Evolutionary conservation across 2,888 invertebrate species (phyloP).

Genomic region (Polydrusus cervinus): DNA sequence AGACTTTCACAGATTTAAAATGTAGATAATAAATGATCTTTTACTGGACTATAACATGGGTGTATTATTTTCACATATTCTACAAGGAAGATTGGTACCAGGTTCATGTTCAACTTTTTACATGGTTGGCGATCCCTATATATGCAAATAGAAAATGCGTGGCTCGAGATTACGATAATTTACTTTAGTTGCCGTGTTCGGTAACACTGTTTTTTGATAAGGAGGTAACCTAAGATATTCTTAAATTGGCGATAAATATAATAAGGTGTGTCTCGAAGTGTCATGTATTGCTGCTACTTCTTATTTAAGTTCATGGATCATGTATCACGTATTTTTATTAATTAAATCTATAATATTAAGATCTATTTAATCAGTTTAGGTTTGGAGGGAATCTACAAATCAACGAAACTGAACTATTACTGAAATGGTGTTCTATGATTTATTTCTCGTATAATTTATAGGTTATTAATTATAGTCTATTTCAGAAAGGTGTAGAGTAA

Average conservation of each 20-base stretch:
- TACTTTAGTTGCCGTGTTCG: conserved; percentile 47
- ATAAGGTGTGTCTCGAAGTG: conserved; percentile 44
- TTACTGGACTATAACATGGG: conserved; percentile 16
- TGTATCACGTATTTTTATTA: not conserved
- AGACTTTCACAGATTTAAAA: not conserved
- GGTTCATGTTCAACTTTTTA: conserved; percentile 53
- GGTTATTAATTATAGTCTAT: no score
- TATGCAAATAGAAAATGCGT: conserved; percentile 52
- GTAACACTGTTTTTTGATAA: conserved; percentile 51
- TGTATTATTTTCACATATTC: conserved; percentile 29
- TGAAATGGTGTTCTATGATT: no score
- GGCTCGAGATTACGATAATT: conserved; percentile 48
- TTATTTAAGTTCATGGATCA: conserved; percentile 14
- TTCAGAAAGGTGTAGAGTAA: no score
- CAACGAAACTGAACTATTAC: no score
- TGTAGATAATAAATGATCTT: not conserved
- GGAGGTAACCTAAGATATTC: conserved; percentile 49
- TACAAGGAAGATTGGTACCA: conserved; percentile 53
- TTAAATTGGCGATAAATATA: conserved; percentile 50
- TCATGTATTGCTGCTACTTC: conserved; percentile 34
- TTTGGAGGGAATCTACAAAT: no score
- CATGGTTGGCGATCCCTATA: conserved; percentile 41
- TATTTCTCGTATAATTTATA: no score
- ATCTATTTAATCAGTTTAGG: not conserved
- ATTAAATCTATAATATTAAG: not conserved